Evolutionary conservation across 2,797 vertebrate species (phyloP).

Genomic region (Danionella dracula): DNA sequence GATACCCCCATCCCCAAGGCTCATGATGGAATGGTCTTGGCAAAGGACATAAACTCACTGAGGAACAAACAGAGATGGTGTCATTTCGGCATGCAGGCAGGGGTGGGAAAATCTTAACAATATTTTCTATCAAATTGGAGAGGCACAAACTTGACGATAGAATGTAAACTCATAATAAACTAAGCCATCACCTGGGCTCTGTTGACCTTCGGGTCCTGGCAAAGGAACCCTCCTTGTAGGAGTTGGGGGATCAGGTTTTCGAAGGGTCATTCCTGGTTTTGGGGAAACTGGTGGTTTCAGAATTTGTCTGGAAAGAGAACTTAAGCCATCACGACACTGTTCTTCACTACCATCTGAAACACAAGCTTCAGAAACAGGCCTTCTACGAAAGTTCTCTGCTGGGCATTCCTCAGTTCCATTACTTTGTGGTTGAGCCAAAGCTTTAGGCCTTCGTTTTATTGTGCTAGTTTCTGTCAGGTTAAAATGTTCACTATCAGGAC

Average conservation of each 20-base stretch:
- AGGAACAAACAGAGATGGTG: too few relatives aligned
- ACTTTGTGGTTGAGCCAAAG: constrained; percentile 24
- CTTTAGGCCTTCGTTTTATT: constrained; percentile 76
- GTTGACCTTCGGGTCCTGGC: constrained; percentile 77
- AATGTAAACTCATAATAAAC: too few relatives aligned
- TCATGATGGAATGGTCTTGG: too few relatives aligned
- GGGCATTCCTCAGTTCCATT: constrained; percentile 31
- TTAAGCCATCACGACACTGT: constrained; percentile 59
- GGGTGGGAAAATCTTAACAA: too few relatives aligned
- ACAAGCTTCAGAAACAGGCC: constrained; percentile 71
- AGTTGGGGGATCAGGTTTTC: constrained; percentile 73
- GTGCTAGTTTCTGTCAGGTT: constrained; percentile 80
- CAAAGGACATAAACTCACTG: too few relatives aligned
- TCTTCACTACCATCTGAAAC: constrained; percentile 57
- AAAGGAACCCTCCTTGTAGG: constrained; percentile 83
- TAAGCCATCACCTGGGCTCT: constrained; percentile 71
- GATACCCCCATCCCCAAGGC: too few relatives aligned
- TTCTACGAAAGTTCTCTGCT: constrained; percentile 31
- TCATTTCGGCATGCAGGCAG: too few relatives aligned
- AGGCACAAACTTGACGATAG: too few relatives aligned
- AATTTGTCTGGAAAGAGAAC: constrained; percentile 65
- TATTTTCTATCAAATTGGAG: too few relatives aligned
- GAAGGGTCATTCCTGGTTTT: constrained; percentile 75
- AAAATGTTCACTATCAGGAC: constrained; percentile 68
- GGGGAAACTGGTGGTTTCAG: constrained; percentile 86